Conservation (phyloP, 2,797 vertebrate genomes). For the Leptatherina wallacei region DNA sequence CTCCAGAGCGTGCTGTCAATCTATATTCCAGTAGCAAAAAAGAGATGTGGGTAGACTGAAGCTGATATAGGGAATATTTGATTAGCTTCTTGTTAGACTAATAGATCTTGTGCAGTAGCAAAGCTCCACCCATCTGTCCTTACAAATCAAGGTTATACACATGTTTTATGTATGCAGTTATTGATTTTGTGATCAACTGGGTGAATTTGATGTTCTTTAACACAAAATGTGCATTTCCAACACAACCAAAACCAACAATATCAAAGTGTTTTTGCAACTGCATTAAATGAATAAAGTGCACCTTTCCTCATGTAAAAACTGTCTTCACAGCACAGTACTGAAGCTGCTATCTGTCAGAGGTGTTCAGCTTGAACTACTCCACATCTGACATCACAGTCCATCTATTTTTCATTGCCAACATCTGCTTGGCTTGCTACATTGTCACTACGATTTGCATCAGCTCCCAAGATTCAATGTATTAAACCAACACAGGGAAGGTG, state of each 20-base stretch:
- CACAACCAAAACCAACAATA: constrained; percentile 31
- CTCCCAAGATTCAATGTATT: constrained; percentile 65
- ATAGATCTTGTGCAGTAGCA: constrained; percentile 18
- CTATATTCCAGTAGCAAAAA: constrained; percentile 63
- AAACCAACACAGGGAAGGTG: constrained; percentile 72
- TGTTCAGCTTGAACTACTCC: constrained; percentile 70
- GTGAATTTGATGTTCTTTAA: constrained; percentile 51
- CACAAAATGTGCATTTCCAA: constrained; percentile 27
- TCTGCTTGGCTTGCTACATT: constrained; percentile 83
- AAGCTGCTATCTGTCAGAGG: constrained; percentile 69
- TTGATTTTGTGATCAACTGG: constrained; percentile 41
- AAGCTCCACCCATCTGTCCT: constrained; percentile 41
- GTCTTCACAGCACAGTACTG: constrained; percentile 30
- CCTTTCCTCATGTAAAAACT: constrained; percentile 48
- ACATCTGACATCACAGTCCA: constrained; percentile 81
- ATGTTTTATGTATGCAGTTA: constrained; percentile 54
- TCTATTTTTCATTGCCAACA: constrained; percentile 85
- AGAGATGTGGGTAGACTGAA: constrained; percentile 57
- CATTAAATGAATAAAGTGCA: constrained; percentile 24
- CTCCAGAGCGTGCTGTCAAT: constrained; percentile 36
- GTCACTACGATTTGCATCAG: constrained; percentile 78
- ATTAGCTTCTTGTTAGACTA: constrained; percentile 41
- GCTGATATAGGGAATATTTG: constrained; percentile 61
- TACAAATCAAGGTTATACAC: constrained; percentile 53
- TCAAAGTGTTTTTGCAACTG: constrained; percentile 28